A percentile compares a stretch with the other conserved stretches of the same genome.
phyloP scores from a whole-genome alignment of 2,888 invertebrate species.

The Dinocampus coccinellae region DNA sequence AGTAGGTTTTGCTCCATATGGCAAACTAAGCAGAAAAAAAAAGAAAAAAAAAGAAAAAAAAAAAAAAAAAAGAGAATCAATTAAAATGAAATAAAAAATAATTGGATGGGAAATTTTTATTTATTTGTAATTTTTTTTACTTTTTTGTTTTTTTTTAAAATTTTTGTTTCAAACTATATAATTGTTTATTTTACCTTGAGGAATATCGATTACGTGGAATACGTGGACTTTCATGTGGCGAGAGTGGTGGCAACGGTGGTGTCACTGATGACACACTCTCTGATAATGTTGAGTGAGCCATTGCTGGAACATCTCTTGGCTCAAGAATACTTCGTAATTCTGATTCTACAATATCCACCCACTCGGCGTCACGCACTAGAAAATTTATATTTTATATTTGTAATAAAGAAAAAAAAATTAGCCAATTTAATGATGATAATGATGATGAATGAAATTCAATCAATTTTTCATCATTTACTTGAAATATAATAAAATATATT shows the following conservation, averaged over 20 bases:
- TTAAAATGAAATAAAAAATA: background rate
- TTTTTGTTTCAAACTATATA: too few species aligned
- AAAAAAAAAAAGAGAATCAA: background rate
- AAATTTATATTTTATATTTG: background rate
- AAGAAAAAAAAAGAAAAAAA: slow-evolving; percentile 8
- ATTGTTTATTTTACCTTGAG: slow-evolving; percentile 65
- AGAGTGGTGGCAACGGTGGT: slow-evolving; percentile 83
- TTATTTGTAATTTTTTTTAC: too few species aligned
- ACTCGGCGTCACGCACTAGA: slow-evolving; percentile 78
- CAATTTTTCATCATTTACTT: slow-evolving; percentile 47
- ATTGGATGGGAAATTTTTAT: too few species aligned
- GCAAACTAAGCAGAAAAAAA: slow-evolving; percentile 71
- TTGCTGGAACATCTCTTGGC: slow-evolving; percentile 77
- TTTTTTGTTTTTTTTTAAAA: too few species aligned
- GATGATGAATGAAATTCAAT: slow-evolving; percentile 49
- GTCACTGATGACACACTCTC: slow-evolving; percentile 81
- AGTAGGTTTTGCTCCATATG: slow-evolving; percentile 75
- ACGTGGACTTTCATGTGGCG: slow-evolving; percentile 74
- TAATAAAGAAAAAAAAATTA: too few species aligned
- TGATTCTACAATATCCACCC: slow-evolving; percentile 86
- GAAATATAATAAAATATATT: background rate
- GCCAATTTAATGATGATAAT: too few species aligned
- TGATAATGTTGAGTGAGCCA: slow-evolving; percentile 77
- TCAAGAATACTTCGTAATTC: slow-evolving; percentile 84
- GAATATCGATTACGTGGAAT: slow-evolving; percentile 65